phyloP scores from a whole-genome alignment of 1,140 invertebrate species.

The Magallana angulata region DNA sequence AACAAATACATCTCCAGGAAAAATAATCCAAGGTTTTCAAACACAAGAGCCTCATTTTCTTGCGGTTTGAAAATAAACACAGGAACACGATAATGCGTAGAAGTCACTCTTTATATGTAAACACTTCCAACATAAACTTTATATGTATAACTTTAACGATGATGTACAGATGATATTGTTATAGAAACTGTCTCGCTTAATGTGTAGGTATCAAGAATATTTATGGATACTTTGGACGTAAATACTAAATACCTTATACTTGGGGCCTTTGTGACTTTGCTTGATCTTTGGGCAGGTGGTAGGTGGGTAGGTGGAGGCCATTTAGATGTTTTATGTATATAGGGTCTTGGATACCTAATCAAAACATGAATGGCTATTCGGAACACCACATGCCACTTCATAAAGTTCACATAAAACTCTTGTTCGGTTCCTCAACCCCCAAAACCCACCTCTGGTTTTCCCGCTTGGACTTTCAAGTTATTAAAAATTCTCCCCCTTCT shows the following conservation, averaged over 20 bases:
- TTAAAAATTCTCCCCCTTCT: background rate
- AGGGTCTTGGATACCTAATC: background rate
- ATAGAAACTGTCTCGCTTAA: background rate
- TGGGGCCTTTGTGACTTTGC: background rate
- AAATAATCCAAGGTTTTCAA: background rate
- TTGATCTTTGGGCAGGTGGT: background rate
- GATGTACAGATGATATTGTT: background rate
- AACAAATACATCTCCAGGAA: background rate
- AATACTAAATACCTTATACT: background rate
- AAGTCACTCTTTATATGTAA: background rate
- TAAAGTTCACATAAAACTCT: constrained; percentile 24
- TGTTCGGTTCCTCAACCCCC: background rate
- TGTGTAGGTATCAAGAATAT: no score
- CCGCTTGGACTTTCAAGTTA: background rate
- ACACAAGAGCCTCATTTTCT: background rate
- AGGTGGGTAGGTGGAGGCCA: background rate
- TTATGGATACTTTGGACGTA: background rate
- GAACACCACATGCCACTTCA: constrained; percentile 14
- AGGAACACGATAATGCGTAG: background rate
- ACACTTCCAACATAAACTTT: background rate
- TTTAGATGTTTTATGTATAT: background rate
- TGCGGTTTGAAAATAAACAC: background rate
- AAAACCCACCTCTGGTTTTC: background rate
- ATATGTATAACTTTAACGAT: background rate
- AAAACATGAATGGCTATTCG: background rate